These are phyloP conservation scores for Habroteleia sp. DNA, from an alignment of 2,888 invertebrate genomes.

Conservation along the genomic window DNA sequence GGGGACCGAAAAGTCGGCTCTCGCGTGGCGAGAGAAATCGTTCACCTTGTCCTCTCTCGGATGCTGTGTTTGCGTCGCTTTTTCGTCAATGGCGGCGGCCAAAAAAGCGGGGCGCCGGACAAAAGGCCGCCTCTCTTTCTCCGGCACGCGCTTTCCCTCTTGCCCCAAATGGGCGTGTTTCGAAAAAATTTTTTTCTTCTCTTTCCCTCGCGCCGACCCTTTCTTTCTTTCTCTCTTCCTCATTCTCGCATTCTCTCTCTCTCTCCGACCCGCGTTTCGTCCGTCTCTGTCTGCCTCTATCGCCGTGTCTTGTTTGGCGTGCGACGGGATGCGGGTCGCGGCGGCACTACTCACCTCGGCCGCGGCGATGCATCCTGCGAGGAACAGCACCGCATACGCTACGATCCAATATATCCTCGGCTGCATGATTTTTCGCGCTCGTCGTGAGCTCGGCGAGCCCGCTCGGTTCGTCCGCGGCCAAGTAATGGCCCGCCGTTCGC, in stretches of 20 bases:
- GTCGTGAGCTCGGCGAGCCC: constrained; percentile 59
- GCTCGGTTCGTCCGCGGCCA: constrained; percentile 56
- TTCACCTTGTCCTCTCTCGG: constrained; percentile 43
- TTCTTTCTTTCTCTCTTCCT: constrained; percentile 5
- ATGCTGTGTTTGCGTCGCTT: constrained; percentile 49
- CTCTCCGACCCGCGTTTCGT: too few species aligned
- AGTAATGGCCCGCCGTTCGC: constrained; percentile 56
- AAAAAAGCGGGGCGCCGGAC: constrained; percentile 52
- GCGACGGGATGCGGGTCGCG: constrained; percentile 53
- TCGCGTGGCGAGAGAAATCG: constrained; percentile 32
- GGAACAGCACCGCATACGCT: constrained; percentile 87
- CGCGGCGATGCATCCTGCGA: constrained; percentile 88
- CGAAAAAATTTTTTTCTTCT: constrained; percentile 15
- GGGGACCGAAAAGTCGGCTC: constrained; percentile 7
- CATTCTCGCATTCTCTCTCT: not conserved
- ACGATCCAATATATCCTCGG: constrained; percentile 89
- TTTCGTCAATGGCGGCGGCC: constrained; percentile 54
- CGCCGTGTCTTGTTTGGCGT: constrained; percentile 34
- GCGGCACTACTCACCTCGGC: constrained; percentile 85
- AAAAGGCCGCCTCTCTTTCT: constrained; percentile 25
- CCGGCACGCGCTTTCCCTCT: not conserved
- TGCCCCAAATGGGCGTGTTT: constrained; percentile 33
- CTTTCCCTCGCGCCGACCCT: constrained; percentile 6
- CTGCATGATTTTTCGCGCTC: constrained; percentile 82
- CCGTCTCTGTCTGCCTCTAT: not conserved